Evolutionary conservation across 2,888 invertebrate genomes (phyloP), one percentile per base, ranked within the genome.

Genomic region (Nipponacmea schrenckii): DNA sequence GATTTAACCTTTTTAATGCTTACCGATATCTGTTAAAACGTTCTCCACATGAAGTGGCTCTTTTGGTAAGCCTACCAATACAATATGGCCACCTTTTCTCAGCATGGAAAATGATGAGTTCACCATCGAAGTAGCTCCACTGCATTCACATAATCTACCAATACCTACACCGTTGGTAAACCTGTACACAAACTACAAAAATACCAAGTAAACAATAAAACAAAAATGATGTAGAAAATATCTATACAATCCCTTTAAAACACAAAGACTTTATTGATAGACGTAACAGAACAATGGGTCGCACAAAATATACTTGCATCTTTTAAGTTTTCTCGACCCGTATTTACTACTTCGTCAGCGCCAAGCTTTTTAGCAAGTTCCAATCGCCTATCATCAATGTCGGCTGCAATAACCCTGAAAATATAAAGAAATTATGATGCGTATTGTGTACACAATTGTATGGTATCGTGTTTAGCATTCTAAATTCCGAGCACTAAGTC

Each of bases 301-400:
- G 39, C 5, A 39, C 39, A 39, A 39, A 39, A 8, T 8, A 39
- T n/a, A 39, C 69, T 72, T 74, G 85, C 86, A 78, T 86, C 75
- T 74, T 83, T 83, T 12, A 86, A 62, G 56, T 82, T 75, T 27
- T 78, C 75, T 10, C 79, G 75, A 17, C 73, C 79, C 3, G 81
- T 79, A 74, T 86, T 85, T 15, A 85, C 75, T 17, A 79, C 78
- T 12, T 82, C 72, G 63, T 87, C 86, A 15, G 88, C 86, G 0
- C 89, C 89, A 73, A 89, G 77, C 46, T 83, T 78, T 63, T 81
- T 84, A 15, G 89, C 89, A 31, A 88, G 76, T 67, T 84, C 79
- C 64, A 89, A 77, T 64, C 86, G 84, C 66, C 72, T 76, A n/a
- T 83, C 82, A 45, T 84, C 84, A 56, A 89, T 83, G 73, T 89